phyloP scores from a whole-genome alignment of 2,113 vertebrate species.

The Pelvicachromis taeniatus region DNA sequence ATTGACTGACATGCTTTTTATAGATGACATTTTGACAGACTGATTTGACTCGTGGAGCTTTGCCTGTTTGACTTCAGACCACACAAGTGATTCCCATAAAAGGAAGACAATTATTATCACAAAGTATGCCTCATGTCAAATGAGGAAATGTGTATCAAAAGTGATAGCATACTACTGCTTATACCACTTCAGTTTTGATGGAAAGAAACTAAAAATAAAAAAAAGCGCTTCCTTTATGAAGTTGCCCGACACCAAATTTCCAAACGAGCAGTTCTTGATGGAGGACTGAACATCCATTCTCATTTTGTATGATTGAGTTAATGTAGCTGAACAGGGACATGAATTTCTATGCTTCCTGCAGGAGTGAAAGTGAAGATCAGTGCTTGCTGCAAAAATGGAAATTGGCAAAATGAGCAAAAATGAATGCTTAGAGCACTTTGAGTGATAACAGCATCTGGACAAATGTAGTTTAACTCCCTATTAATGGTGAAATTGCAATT shows the following conservation, averaged over 20 bases:
- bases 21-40: background rate
- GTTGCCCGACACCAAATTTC: background rate
- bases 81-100: background rate
- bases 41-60: background rate
- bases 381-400: background rate
- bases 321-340: slow-evolving; percentile 41
- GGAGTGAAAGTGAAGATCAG: slow-evolving; percentile 35
- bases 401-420: slow-evolving; percentile 23
- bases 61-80: background rate
- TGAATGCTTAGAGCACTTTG: background rate
- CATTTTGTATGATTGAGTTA: slow-evolving; percentile 38
- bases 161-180: background rate
- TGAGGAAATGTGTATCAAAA: slow-evolving; percentile 14
- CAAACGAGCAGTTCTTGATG: background rate
- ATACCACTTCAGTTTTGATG: slow-evolving; percentile 2
- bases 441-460: slow-evolving; percentile 15
- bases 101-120: slow-evolving; percentile 1
- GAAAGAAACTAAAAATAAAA: background rate
- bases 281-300: background rate
- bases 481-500: slow-evolving; percentile 2
- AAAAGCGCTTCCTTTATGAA: slow-evolving; percentile 18
- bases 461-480: background rate
- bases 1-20: background rate
- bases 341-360: slow-evolving; percentile 39
- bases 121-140: background rate